These are phyloP conservation scores for Cyprinodon variegatus DNA, from an alignment of 2,113 vertebrate genomes.

Conservation along the genomic window DNA sequence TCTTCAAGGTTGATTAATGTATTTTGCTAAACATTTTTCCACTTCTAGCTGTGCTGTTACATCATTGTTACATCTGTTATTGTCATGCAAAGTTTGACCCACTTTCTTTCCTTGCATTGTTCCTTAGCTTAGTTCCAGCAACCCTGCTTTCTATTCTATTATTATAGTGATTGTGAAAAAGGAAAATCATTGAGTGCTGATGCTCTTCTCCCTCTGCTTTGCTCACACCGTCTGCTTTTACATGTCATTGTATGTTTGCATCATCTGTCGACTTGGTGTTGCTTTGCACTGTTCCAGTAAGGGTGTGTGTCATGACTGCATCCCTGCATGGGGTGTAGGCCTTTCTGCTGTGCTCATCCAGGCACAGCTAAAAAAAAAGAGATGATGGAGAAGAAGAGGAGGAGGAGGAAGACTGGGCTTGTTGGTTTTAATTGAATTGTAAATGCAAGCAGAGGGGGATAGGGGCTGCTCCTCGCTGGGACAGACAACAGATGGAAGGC, in stretches of 20 bases:
- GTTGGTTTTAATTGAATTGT: conserved; percentile 86
- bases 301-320: conserved; percentile 71
- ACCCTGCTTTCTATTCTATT: conserved; percentile 61
- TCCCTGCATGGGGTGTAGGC: conserved; percentile 62
- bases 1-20: conserved; percentile 23
- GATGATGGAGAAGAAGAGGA: conserved; percentile 34
- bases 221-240: conserved; percentile 63
- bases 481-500: conserved; percentile 84
- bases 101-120: conserved; percentile 73
- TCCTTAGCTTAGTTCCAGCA: conserved; percentile 61
- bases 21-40: conserved; percentile 26
- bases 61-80: conserved; percentile 71
- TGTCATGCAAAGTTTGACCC: conserved; percentile 78
- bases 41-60: conserved; percentile 48
- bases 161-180: conserved; percentile 53
- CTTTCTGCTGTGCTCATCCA: conserved; percentile 71
- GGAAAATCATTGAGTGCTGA: conserved; percentile 52
- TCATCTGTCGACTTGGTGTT: conserved; percentile 56
- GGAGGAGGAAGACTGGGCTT: conserved; percentile 72
- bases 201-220: conserved; percentile 46
- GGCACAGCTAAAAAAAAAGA: conserved; percentile 56
- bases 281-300: conserved; percentile 45
- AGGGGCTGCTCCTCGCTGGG: conserved; percentile 63
- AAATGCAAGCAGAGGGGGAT: conserved; percentile 78
- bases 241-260: conserved; percentile 69